phyloP scores from a whole-genome alignment of 2,113 vertebrate species.

The Crotalus tigris region DNA sequence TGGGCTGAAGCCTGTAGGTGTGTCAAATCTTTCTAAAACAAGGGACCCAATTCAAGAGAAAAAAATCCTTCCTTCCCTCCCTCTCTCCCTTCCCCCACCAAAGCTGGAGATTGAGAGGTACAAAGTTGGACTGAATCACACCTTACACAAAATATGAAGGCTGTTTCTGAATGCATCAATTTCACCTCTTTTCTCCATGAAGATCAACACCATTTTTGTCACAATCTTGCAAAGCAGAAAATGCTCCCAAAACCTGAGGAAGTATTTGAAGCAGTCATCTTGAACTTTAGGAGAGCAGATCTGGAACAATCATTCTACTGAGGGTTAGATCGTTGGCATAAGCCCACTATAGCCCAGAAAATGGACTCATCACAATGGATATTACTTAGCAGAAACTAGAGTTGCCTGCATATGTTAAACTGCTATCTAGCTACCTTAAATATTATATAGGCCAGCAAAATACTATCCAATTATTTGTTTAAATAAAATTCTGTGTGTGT shows the following conservation, averaged over 20 bases:
- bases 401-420: not conserved
- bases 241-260: not conserved
- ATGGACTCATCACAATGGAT: not conserved
- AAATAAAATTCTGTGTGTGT: not conserved
- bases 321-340: not conserved
- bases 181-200: not conserved
- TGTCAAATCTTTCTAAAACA: not conserved
- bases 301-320: not conserved
- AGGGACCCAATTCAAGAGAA: not conserved
- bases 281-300: not conserved
- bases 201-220: not conserved
- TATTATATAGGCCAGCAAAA: not conserved
- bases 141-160: not conserved
- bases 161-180: not conserved
- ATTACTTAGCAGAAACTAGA: not conserved
- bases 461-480: not conserved
- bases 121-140: not conserved
- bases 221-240: not conserved
- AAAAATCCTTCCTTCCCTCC: not conserved
- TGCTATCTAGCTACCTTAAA: not conserved
- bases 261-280: not conserved
- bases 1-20: not conserved
- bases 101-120: not conserved
- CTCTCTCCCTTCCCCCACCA: not conserved
- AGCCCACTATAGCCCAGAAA: not conserved